A percentile compares a stretch with the other conserved stretches of the same genome.
phyloP scores from a whole-genome alignment of 2,113 vertebrate genomes.

The Poicephalus meyeri region DNA sequence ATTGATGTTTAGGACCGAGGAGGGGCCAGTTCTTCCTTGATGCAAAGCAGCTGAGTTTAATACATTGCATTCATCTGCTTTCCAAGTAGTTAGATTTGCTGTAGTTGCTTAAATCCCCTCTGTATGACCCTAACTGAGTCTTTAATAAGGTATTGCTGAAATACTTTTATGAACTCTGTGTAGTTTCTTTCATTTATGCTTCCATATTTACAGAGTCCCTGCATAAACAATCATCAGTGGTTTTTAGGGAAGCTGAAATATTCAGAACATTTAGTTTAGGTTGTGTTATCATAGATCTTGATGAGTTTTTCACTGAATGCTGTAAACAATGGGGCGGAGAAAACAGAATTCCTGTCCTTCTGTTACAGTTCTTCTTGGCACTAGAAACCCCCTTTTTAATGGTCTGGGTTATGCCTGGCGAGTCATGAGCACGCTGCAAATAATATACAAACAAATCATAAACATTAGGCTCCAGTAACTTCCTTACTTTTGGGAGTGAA shows the following conservation, averaged over 20 bases:
- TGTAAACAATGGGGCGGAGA: neutral
- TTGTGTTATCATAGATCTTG: neutral
- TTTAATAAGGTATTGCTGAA: neutral
- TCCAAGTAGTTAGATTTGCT: neutral
- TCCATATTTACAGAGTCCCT: neutral
- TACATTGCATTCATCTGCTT: neutral
- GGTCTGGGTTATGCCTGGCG: neutral
- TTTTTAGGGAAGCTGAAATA: neutral
- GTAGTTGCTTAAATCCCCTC: neutral
- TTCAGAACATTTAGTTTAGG: neutral
- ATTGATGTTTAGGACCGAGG: neutral
- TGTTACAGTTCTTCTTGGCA: rapidly evolving
- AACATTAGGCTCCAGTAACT: neutral
- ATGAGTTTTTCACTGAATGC: neutral
- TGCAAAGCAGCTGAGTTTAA: neutral
- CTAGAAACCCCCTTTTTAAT: neutral
- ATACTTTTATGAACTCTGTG: neutral
- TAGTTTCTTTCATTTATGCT: neutral
- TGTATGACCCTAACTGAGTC: neutral
- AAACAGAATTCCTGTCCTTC: neutral
- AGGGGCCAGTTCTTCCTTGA: neutral
- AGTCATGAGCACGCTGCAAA: neutral
- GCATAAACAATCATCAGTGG: neutral
- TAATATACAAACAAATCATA: neutral
- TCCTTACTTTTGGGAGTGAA: neutral